Conservation (phyloP, 2,888 invertebrate genomes). For the Drosophila gaucha region DNA sequence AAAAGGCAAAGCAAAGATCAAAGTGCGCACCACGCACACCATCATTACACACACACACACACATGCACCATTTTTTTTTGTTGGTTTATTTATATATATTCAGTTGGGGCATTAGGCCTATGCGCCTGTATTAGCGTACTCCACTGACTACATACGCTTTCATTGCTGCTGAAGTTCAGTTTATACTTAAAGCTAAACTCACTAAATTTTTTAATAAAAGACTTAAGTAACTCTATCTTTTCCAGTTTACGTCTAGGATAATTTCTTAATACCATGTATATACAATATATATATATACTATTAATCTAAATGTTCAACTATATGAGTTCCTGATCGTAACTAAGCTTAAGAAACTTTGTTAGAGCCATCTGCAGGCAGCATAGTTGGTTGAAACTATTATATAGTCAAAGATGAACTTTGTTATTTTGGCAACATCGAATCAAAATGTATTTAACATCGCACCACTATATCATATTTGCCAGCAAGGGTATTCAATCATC, state of each 20-base stretch:
- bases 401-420: too few species aligned
- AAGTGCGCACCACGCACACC: slow-evolving; percentile 38
- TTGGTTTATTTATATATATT: slow-evolving; percentile 18
- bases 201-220: not conserved
- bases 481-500: not conserved
- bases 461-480: not conserved
- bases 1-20: slow-evolving; percentile 55
- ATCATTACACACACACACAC: slow-evolving; percentile 24
- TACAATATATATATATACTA: not conserved
- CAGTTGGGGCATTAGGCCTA: slow-evolving; percentile 24
- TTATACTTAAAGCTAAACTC: not conserved
- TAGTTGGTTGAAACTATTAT: too few species aligned
- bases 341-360: not conserved
- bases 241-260: too few species aligned
- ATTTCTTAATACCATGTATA: too few species aligned
- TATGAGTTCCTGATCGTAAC: too few species aligned
- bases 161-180: not conserved
- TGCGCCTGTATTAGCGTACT: slow-evolving; percentile 14
- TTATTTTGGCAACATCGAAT: too few species aligned
- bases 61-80: slow-evolving; percentile 2
- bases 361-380: not conserved
- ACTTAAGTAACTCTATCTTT: too few species aligned
- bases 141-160: not conserved
- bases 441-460: too few species aligned
- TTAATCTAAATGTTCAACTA: too few species aligned